Base-by-base conservation (phyloP, 1,140 invertebrate genomes). In the Tetramorium parvispinum region DNA sequence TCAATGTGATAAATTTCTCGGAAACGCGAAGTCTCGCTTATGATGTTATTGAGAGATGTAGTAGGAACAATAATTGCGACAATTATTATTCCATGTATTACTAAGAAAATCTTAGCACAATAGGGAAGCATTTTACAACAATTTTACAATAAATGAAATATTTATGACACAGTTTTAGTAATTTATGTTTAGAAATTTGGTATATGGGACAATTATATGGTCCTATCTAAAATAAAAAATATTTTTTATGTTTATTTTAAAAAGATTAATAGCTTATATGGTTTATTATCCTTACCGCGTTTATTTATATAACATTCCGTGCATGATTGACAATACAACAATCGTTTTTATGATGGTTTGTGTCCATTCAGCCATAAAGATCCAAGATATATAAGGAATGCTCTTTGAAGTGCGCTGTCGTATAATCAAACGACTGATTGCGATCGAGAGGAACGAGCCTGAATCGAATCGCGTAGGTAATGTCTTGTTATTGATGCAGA, bases 331-430 rank as follows among this genome's bases (percentile, higher is more conserved):
- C 46, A 79, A 51, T 49, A 40, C 27, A 83, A 73, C 40, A 32
- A 59, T 46, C 43, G 68, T 49, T 83, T 59, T 83, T 73, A 61
- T 59, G 32, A 75, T 11, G 18, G 37, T 46, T 18, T 59, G 43
- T 11, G 27, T 32, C 32, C 55, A 10, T 11, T 75, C 68, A 21
- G 24, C 37, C 68, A 27, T 83, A 73, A 83, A 75, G 68, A 83
- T 83, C 16, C 13, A 18, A 73, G 68, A 83, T 83, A 83, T 73
- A 83, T 59, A 71, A 81, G 65, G 78, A 55, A 73, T 83, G 79
- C 16, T 59, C 53, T 46, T 32, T 73, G 24, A 51, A 37, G 53
- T 61, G 49, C 46, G n/a, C 65, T 81, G 61, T 83, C 68, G 53
- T 75, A 73, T 73, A 75, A 83, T 83, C 79, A 59, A 75, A 49